A percentile compares a stretch with the other conserved stretches of the same genome.
Evolutionary conservation across 2,888 invertebrate species (phyloP).

Genomic region (Rhamnusium bicolor): DNA sequence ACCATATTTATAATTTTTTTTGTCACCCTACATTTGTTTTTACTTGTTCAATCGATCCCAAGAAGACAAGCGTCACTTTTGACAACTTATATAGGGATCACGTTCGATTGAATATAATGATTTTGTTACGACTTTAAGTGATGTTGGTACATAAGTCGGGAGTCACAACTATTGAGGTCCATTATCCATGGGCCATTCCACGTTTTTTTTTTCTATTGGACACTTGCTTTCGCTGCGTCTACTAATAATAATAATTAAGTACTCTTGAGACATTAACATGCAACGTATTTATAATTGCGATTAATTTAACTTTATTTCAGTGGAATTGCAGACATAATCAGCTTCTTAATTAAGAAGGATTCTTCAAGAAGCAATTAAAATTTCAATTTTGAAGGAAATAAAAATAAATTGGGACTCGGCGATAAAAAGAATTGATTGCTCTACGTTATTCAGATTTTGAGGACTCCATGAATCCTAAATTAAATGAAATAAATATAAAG

Average conservation of each 20-base stretch:
- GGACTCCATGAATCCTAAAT: neutral
- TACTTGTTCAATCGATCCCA: too few species aligned
- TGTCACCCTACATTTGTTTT: too few species aligned
- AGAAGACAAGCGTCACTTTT: too few species aligned
- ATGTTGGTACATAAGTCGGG: too few species aligned
- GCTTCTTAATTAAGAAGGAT: neutral
- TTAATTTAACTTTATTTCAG: neutral
- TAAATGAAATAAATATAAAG: neutral
- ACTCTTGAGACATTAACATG: neutral
- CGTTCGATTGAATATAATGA: too few species aligned
- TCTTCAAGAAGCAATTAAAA: slow-evolving; percentile 11
- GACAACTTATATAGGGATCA: too few species aligned
- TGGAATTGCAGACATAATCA: neutral
- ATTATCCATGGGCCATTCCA: too few species aligned
- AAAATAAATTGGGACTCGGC: slow-evolving; percentile 8
- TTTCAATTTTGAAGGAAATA: neutral
- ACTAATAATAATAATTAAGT: neutral
- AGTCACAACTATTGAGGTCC: too few species aligned
- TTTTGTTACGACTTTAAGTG: too few species aligned
- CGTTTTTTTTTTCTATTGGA: too few species aligned
- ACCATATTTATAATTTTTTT: too few species aligned
- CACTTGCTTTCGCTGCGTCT: neutral
- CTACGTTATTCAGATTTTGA: neutral
- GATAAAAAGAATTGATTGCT: slow-evolving; percentile 9
- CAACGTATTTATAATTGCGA: neutral